A percentile compares a stretch with the other conserved stretches of the same genome.
phyloP scores from a whole-genome alignment of 2,797 vertebrate genomes.

The Masticophis lateralis region DNA sequence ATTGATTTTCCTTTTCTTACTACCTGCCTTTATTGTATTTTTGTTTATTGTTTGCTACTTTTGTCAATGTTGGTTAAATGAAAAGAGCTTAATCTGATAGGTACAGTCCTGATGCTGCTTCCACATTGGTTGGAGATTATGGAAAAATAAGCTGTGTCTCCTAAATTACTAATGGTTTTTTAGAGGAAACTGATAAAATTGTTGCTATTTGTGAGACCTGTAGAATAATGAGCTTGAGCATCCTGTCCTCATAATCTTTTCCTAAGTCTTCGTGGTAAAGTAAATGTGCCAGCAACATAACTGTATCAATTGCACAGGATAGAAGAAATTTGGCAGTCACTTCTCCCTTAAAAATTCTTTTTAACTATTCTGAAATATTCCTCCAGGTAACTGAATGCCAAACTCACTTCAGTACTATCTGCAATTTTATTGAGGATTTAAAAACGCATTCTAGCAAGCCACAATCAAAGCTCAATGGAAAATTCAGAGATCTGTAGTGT shows the following conservation, averaged over 20 bases:
- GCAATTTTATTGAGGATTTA: constrained; percentile 58
- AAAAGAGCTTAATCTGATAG: background rate
- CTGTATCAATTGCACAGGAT: constrained; percentile 39
- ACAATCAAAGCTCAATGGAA: constrained; percentile 14
- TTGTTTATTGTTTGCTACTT: background rate
- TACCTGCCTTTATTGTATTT: background rate
- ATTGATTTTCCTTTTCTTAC: background rate
- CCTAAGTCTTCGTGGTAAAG: constrained; percentile 47
- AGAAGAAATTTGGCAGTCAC: constrained; percentile 49
- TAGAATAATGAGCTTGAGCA: background rate
- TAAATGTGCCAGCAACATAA: constrained; percentile 53
- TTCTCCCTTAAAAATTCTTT: constrained; percentile 60
- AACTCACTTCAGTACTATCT: constrained; percentile 60
- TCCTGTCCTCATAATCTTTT: constrained; percentile 36
- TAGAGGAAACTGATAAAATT: background rate
- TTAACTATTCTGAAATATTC: constrained; percentile 56
- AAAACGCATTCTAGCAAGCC: constrained; percentile 27
- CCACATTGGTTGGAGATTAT: background rate
- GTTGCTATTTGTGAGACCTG: background rate
- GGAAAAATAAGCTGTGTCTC: background rate
- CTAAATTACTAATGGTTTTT: background rate
- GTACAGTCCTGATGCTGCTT: background rate
- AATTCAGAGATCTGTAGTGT: background rate
- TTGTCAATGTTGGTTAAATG: background rate
- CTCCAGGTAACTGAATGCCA: constrained; percentile 50